Conservation (phyloP, 2,113 vertebrate species). For the Quiscalus mexicanus region DNA sequence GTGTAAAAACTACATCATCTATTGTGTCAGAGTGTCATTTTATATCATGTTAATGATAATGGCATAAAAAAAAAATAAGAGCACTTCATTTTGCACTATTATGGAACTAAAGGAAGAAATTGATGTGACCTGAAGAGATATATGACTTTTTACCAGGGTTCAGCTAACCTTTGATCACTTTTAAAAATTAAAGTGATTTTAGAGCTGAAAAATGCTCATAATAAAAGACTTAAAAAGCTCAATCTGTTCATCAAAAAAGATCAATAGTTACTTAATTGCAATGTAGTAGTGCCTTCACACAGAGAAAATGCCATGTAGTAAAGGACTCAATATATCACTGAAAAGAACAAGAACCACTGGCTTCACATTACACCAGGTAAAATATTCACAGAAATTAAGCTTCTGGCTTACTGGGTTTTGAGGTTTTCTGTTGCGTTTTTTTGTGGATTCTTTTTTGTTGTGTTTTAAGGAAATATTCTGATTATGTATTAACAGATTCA, state of each 20-base stretch:
- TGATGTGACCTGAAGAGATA: not conserved
- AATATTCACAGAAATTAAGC: not conserved
- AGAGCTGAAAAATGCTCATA: conserved; percentile 21
- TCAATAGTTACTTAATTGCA: conserved; percentile 38
- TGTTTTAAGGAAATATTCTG: not conserved
- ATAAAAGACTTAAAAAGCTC: conserved; percentile 40
- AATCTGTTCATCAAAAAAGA: conserved; percentile 38
- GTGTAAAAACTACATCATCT: not conserved
- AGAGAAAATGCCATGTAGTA: not conserved
- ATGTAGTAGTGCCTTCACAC: not conserved
- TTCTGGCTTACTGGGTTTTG: not conserved
- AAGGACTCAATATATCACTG: not conserved
- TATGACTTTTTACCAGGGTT: not conserved
- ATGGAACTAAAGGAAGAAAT: not conserved
- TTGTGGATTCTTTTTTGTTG: not conserved
- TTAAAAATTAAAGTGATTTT: conserved; percentile 31
- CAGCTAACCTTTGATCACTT: conserved; percentile 18
- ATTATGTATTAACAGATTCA: not conserved
- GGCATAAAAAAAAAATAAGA: not conserved
- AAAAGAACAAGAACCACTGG: not conserved
- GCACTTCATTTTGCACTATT: not conserved
- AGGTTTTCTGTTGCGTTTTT: not conserved
- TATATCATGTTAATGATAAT: not conserved
- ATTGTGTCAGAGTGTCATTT: not conserved
- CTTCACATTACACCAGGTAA: not conserved